A percentile compares a stretch with the other conserved stretches of the same genome.
Conservation (phyloP, 1,140 invertebrate species). For the Mylabris phalerata region DNA sequence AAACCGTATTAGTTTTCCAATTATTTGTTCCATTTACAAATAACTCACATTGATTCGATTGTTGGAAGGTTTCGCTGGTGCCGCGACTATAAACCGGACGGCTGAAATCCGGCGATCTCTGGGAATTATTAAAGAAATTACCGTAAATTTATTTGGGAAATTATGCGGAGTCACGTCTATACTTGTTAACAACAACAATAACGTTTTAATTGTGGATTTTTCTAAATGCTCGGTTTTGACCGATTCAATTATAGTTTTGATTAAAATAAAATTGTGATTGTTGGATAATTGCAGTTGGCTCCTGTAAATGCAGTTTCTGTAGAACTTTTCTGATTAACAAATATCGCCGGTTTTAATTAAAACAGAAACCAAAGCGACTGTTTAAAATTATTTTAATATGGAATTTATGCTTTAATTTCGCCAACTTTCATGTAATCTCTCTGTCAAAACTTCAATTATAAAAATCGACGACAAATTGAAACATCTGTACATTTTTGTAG, state of each 20-base stretch:
- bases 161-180: neutral
- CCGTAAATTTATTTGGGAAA: neutral
- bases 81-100: conserved; percentile 9
- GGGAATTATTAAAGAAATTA: conserved; percentile 2
- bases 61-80: conserved; percentile 5
- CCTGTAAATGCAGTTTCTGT: neutral
- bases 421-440: no score
- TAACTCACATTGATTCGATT: conserved; percentile 12
- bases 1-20: neutral
- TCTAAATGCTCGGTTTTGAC: neutral
- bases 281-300: neutral
- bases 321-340: neutral
- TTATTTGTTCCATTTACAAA: neutral
- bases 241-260: no score
- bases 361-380: no score
- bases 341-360: no score
- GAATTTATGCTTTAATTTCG: no score
- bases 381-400: no score
- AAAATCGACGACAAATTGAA: no score
- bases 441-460: no score
- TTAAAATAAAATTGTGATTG: neutral
- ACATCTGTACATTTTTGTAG: no score
- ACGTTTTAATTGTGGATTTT: neutral
- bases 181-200: neutral
- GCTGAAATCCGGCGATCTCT: conserved; percentile 20